Evolutionary conservation across 2,888 invertebrate species (phyloP).

Genomic region (Orthonevra nobilis): DNA sequence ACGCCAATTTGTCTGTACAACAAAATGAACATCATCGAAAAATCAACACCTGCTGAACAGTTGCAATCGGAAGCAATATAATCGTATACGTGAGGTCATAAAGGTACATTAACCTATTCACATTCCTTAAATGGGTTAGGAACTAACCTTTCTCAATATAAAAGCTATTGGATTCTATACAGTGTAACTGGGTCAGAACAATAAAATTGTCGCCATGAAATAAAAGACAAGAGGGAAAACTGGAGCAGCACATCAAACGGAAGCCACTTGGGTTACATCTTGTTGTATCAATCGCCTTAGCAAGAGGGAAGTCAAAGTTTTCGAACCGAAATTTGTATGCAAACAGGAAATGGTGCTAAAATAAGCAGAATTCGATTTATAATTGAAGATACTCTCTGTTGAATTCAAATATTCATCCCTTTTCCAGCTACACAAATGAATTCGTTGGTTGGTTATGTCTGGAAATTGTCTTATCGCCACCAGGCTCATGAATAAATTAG

Average conservation of each 20-base stretch:
- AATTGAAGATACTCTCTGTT: background rate
- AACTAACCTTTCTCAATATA: conserved; percentile 57
- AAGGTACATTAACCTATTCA: conserved; percentile 42
- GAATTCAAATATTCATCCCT: no score
- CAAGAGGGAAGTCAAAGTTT: background rate
- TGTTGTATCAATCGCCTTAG: background rate
- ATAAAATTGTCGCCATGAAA: background rate
- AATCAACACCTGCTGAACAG: no score
- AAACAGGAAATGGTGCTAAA: background rate
- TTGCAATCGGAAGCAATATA: conserved; percentile 12
- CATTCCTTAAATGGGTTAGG: conserved; percentile 17
- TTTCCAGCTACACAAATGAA: no score
- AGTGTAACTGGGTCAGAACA: conserved; percentile 16
- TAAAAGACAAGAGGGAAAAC: background rate
- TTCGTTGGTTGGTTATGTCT: no score
- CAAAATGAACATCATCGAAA: no score
- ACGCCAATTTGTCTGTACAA: no score
- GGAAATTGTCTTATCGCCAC: no score
- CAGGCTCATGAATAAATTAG: no score
- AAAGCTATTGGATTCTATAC: conserved; percentile 22
- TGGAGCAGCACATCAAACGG: conserved; percentile 15
- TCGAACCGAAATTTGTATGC: background rate
- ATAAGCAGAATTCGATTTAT: conserved; percentile 9
- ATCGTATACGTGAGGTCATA: no score
- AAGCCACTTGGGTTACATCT: background rate